Base-by-base conservation (phyloP, 2,797 vertebrate genomes). In the Scolopax rusticola region DNA sequence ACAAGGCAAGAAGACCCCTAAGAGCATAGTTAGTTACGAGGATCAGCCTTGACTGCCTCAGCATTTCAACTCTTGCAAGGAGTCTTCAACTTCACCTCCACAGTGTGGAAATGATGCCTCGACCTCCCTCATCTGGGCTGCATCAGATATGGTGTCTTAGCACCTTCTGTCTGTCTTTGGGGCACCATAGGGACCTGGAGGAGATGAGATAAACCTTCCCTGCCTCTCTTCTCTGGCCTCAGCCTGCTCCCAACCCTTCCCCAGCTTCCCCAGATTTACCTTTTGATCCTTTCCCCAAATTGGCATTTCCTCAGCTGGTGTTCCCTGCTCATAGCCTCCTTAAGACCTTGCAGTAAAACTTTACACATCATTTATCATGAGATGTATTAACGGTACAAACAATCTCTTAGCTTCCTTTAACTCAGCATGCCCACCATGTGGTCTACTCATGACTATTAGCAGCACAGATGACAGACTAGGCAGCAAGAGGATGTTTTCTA, bases 371-470 rank as follows among this genome's bases (percentile, higher is more conserved):
- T 97, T 96, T 97, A 87, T 96, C 95, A 91, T 45, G 47, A 95
- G 94, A 94, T 93, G 65, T 95, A 94, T 95, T 94, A 95, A 84
- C 9, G 77, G 91, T 86, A 95, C 95, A 96, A 96, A 95, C 93
- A 96, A 95, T 93, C 91, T 91, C 93, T 95, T 75, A 65, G 87
- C 87, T 95, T 95, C 93, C 83, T 95, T 96, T 94, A 94, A 94
- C 95, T 93, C 95, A 93, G 94, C 95, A 81, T 92, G 95, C 96
- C 93, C 83, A 81, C 93, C 85, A 78, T 95, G 95, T 95, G 93
- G 79, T 95, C 84, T 94, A 33, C 90, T 89, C 85, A 54, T 93
- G 94, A 94, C 93, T 91, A 32, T 91, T 93, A 86, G 79, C 85
- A 91, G 88, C 95, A 84, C 94, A 95, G 94, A 96, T 90, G 95